A percentile compares a stretch with the other conserved stretches of the same genome.
phyloP scores from a whole-genome alignment of 2,888 invertebrate species.

The Chaetogeoica ovagalla region DNA sequence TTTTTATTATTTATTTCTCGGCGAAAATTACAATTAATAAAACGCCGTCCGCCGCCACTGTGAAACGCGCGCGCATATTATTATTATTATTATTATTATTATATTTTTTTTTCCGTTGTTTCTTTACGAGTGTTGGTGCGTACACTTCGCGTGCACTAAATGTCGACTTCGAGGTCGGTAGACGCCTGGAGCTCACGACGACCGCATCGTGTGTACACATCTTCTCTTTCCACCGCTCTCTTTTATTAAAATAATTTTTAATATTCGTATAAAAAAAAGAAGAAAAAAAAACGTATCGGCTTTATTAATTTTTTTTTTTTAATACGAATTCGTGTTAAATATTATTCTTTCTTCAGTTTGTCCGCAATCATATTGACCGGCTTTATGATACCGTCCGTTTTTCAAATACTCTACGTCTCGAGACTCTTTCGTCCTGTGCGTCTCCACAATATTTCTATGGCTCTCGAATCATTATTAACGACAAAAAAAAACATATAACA shows the following conservation, averaged over 20 bases:
- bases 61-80: not conserved
- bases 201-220: not conserved
- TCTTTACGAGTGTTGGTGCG: not conserved
- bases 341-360: no score
- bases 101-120: not conserved
- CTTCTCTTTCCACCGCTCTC: not conserved
- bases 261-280: conserved; percentile 5
- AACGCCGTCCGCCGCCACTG: not conserved
- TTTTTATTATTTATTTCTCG: not conserved
- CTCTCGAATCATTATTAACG: no score
- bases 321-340: no score
- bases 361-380: no score
- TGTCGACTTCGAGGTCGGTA: conserved; percentile 21
- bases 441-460: no score
- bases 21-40: conserved; percentile 17
- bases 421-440: no score
- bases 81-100: not conserved
- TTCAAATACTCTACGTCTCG: no score
- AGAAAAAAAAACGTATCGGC: not conserved
- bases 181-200: not conserved
- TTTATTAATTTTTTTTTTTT: no score
- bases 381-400: no score
- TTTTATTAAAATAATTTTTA: not conserved
- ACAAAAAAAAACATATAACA: no score
- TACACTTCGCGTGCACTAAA: conserved; percentile 17